Conservation (phyloP, 1,140 invertebrate genomes). For the Sminthurides bifidus region DNA sequence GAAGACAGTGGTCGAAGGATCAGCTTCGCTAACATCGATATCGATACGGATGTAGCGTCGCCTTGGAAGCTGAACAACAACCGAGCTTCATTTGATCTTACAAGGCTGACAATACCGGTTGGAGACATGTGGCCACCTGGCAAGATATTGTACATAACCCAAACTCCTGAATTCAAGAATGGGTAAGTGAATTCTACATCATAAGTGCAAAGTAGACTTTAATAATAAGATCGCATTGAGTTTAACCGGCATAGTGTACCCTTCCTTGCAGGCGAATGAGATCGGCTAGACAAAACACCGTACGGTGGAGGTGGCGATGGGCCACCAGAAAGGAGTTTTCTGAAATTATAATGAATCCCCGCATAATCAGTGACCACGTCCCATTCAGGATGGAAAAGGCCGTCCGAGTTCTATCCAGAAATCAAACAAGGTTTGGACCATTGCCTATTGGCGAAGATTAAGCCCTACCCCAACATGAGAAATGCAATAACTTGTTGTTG, state of each 20-base stretch:
- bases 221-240: background rate
- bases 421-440: background rate
- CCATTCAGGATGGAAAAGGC: conserved; percentile 31
- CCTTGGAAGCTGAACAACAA: conserved; percentile 47
- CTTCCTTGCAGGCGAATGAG: conserved; percentile 7
- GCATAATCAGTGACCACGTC: conserved; percentile 40
- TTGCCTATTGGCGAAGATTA: too few species aligned
- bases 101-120: too few species aligned
- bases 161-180: conserved; percentile 9
- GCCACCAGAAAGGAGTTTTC: conserved; percentile 33
- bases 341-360: conserved; percentile 37
- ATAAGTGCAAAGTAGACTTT: background rate
- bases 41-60: background rate
- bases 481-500: too few species aligned
- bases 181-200: conserved; percentile 7
- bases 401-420: conserved; percentile 8
- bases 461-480: too few species aligned
- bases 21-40: background rate
- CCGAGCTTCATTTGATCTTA: too few species aligned
- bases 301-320: conserved; percentile 20
- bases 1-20: background rate
- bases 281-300: background rate
- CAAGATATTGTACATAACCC: conserved; percentile 53
- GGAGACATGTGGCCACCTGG: conserved; percentile 56
- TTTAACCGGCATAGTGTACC: too few species aligned